Conservation (phyloP, 2,888 invertebrate genomes). For the Cybosia mesomella region DNA sequence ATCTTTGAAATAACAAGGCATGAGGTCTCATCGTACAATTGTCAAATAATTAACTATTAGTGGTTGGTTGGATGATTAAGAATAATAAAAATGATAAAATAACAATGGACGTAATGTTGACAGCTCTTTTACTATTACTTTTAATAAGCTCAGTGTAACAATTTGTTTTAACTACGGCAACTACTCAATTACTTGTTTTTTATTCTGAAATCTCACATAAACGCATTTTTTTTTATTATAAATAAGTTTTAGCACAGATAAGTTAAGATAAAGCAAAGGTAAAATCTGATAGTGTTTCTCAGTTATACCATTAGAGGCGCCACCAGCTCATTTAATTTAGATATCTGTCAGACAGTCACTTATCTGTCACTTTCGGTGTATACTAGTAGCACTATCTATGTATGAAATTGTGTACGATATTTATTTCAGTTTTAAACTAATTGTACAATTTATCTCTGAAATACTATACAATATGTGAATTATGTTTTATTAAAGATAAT, state of each 20-base stretch:
- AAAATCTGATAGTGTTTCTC: not conserved
- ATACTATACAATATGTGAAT: not conserved
- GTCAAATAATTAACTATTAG: no score
- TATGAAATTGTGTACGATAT: not conserved
- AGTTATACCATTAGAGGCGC: not conserved
- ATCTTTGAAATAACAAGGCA: no score
- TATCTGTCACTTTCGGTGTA: not conserved
- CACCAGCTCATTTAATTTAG: not conserved
- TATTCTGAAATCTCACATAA: no score
- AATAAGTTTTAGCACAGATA: not conserved
- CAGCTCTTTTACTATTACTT: no score
- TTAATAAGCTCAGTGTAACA: no score
- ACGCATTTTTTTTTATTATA: not conserved
- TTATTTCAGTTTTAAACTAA: not conserved
- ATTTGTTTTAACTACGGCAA: no score
- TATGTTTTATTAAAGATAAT: not conserved
- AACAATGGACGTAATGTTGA: no score
- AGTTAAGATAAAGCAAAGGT: not conserved
- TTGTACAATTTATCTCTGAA: constrained; percentile 1
- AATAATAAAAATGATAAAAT: no score
- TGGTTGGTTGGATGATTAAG: no score
- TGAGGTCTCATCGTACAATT: no score
- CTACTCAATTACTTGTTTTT: no score
- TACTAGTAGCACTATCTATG: not conserved
- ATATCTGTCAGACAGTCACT: not conserved